Conservation (phyloP, 2,113 vertebrate species). For the Salvelinus namaycush region DNA sequence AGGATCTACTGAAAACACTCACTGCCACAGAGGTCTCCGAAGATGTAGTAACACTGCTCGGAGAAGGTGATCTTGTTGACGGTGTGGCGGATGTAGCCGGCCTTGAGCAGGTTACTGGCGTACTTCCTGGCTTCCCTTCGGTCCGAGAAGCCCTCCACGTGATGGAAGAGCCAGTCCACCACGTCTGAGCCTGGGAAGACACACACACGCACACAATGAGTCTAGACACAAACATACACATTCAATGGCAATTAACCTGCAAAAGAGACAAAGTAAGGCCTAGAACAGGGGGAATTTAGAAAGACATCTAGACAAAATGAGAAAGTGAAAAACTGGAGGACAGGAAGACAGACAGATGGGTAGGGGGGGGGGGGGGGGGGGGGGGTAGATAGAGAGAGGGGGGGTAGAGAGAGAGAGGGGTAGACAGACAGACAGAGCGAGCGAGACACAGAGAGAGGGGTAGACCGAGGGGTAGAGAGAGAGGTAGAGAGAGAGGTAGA, state of each 20-base stretch:
- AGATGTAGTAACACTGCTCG: slow-evolving; percentile 97
- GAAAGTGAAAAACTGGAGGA: neutral
- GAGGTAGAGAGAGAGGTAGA: rapidly evolving
- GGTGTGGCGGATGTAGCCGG: slow-evolving; percentile 95
- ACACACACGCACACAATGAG: neutral
- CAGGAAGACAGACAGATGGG: too few relatives aligned
- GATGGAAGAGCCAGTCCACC: slow-evolving; percentile 98
- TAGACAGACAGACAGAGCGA: too few relatives aligned
- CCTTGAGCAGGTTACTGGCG: slow-evolving; percentile 97
- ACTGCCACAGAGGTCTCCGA: slow-evolving; percentile 78
- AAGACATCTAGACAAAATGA: neutral
- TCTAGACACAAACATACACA: neutral
- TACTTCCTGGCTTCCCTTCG: slow-evolving; percentile 95
- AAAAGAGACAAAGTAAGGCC: neutral
- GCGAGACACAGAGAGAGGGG: too few relatives aligned
- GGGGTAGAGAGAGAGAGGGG: too few relatives aligned
- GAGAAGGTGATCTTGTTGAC: slow-evolving; percentile 99
- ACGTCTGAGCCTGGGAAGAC: slow-evolving; percentile 87
- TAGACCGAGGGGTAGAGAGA: too few relatives aligned
- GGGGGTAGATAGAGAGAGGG: too few relatives aligned
- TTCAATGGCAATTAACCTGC: neutral
- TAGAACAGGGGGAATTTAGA: neutral
- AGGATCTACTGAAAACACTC: slow-evolving; percentile 37
- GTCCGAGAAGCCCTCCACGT: slow-evolving; percentile 95
- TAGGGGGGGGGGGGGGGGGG: too few relatives aligned